These are phyloP conservation scores for Nudaria mundana DNA, from an alignment of 2,888 invertebrate genomes.

Conservation along the genomic window DNA sequence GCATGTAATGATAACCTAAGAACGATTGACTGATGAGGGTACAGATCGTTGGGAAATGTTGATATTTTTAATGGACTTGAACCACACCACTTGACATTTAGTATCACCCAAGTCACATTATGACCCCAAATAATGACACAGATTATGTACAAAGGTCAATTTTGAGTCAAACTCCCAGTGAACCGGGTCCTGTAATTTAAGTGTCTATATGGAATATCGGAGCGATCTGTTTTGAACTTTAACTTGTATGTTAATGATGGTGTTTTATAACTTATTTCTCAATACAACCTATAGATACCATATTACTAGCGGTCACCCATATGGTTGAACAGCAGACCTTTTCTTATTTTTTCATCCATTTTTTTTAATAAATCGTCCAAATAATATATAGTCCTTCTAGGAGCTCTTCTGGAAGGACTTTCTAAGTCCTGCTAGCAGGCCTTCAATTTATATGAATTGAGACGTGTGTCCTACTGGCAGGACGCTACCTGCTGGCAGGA, in stretches of 20 bases:
- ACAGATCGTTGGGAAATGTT: constrained; percentile 34
- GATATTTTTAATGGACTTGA: constrained; percentile 34
- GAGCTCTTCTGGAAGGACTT: too few species aligned
- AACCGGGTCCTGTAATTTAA: constrained; percentile 19
- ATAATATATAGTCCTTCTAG: too few species aligned
- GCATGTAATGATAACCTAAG: constrained; percentile 44
- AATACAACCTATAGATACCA: too few species aligned
- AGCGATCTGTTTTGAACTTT: constrained; percentile 20
- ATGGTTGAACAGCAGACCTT: too few species aligned
- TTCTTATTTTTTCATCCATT: too few species aligned
- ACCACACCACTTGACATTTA: constrained; percentile 42
- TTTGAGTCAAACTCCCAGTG: constrained; percentile 22
- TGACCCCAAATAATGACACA: constrained; percentile 35
- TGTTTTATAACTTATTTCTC: too few species aligned
- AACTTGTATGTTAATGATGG: constrained; percentile 12
- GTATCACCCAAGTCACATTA: constrained; percentile 28
- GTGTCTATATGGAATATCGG: constrained; percentile 19
- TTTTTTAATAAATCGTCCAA: too few species aligned
- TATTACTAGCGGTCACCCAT: too few species aligned
- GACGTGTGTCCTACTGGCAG: too few species aligned
- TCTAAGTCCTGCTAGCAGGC: too few species aligned
- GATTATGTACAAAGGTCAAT: constrained; percentile 37
- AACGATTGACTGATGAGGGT: constrained; percentile 42
- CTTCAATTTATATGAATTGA: too few species aligned
- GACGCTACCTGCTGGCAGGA: too few species aligned